A percentile compares a stretch with the other conserved stretches of the same genome.
phyloP scores from a whole-genome alignment of 2,888 invertebrate species.

The Xestia xanthographa region DNA sequence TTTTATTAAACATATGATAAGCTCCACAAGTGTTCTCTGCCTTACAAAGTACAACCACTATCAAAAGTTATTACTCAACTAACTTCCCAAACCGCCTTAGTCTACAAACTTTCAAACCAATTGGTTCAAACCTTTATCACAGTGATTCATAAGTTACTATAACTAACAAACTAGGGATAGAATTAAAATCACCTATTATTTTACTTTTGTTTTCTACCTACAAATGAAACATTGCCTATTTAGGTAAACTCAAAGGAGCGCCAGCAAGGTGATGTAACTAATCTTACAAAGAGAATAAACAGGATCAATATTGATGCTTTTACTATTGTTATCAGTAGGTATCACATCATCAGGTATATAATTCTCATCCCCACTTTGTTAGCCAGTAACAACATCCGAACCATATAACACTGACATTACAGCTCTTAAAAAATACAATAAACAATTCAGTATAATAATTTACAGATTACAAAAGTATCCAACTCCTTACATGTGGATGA shows the following conservation, averaged over 20 bases:
- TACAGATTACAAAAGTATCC: conserved; percentile 26
- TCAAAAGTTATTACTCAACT: conserved; percentile 52
- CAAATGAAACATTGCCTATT: not conserved
- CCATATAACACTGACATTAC: conserved; percentile 20
- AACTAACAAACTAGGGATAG: conserved; percentile 40
- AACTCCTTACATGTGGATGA: conserved; percentile 17
- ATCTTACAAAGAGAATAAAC: not conserved
- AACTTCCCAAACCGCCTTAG: conserved; percentile 40
- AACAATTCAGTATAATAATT: conserved; percentile 29
- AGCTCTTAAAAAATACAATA: conserved; percentile 32
- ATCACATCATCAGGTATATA: not conserved
- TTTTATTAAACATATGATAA: conserved; percentile 73
- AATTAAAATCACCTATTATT: not conserved
- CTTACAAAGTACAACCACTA: conserved; percentile 63
- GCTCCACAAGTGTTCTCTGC: conserved; percentile 71
- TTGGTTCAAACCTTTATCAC: conserved; percentile 72
- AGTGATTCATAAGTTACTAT: conserved; percentile 65
- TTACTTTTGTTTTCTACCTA: not conserved
- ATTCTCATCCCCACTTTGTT: conserved; percentile 45
- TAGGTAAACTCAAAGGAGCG: not conserved
- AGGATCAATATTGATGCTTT: not conserved
- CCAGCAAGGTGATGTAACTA: not conserved
- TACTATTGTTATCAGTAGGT: not conserved
- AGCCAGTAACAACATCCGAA: conserved; percentile 44
- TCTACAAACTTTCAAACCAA: conserved; percentile 64